Conservation (phyloP, 2,797 vertebrate species). For the Hozukius guyotensis region DNA sequence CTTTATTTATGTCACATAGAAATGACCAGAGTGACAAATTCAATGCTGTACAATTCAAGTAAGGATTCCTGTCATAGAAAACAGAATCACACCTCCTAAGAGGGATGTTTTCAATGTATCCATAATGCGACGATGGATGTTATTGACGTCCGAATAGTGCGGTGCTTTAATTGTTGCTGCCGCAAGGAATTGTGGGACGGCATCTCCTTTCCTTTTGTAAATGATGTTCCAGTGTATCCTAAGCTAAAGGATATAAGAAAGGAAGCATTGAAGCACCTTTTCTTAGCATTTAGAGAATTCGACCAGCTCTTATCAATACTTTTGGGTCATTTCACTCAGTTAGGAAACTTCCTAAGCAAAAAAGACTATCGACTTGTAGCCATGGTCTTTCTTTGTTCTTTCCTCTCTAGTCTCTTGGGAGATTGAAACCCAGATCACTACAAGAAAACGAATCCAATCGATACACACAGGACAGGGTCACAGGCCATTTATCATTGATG, state of each 20-base stretch:
- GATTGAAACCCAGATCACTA: slow-evolving; percentile 11
- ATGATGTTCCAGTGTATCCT: fast-evolving
- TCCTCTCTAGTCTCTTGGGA: not conserved
- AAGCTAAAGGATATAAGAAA: not conserved
- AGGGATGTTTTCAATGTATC: not conserved
- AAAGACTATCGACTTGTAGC: not conserved
- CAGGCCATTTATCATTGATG: not conserved
- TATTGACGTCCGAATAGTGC: not conserved
- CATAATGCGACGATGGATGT: not conserved
- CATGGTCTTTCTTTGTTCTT: not conserved
- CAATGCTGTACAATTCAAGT: too few species aligned
- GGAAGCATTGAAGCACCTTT: not conserved
- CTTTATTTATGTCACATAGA: not conserved
- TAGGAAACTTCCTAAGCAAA: not conserved
- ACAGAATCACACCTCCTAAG: not conserved
- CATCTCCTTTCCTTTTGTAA: not conserved
- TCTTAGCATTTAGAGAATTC: not conserved
- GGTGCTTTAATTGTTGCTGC: fast-evolving
- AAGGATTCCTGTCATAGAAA: not conserved
- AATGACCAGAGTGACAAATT: too few species aligned
- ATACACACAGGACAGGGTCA: not conserved
- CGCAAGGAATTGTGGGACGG: not conserved
- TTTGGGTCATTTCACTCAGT: too few species aligned
- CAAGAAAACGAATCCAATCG: not conserved
- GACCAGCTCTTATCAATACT: too few species aligned